These are phyloP conservation scores for Neoitamus cyanurus DNA, from an alignment of 2,888 invertebrate genomes.

Conservation along the genomic window DNA sequence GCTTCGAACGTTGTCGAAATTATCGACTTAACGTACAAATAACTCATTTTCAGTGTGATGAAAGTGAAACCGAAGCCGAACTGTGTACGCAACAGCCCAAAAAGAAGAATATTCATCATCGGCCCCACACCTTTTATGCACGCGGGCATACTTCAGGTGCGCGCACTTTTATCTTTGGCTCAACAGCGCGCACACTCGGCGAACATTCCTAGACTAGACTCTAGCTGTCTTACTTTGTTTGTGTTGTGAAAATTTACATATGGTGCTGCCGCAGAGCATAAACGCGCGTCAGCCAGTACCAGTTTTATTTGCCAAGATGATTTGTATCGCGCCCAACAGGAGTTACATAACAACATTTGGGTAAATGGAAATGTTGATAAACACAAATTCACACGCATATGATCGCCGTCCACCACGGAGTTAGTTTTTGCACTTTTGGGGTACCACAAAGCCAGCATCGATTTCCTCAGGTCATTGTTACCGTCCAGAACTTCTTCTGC, in stretches of 20 bases:
- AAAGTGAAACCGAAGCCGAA: not conserved
- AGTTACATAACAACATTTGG: not conserved
- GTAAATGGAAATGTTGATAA: not conserved
- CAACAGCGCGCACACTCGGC: not conserved
- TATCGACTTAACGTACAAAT: not conserved
- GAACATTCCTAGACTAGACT: not conserved
- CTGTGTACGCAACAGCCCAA: not conserved
- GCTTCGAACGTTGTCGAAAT: not conserved
- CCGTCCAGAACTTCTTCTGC: not conserved
- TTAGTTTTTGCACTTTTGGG: not conserved
- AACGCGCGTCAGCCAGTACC: not conserved
- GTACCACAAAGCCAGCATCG: not conserved
- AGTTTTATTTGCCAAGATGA: not conserved
- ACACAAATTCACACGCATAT: not conserved
- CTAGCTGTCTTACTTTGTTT: not conserved
- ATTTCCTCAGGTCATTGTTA: conserved; percentile 12
- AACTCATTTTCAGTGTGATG: conserved; percentile 1
- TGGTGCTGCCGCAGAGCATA: not conserved
- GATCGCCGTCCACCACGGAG: not conserved
- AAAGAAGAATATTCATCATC: not conserved
- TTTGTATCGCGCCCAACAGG: not conserved
- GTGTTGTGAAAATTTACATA: not conserved
- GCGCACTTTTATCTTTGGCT: not conserved
- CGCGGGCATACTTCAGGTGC: not conserved
- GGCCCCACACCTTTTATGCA: not conserved